Evolutionary conservation across 2,888 invertebrate genomes (phyloP), one percentile per base, ranked within the genome.

Genomic region (Boloria selene): DNA sequence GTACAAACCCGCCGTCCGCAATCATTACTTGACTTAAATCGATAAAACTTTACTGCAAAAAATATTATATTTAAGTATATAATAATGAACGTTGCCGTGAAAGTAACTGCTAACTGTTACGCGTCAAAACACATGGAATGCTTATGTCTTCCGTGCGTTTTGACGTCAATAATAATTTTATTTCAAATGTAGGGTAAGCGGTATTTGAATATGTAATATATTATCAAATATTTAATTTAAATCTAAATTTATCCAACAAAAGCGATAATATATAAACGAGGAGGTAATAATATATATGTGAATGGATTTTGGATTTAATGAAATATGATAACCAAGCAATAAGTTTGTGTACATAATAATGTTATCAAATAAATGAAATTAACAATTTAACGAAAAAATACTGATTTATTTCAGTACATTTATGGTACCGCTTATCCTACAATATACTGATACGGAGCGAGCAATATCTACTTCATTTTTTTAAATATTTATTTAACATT

Each of bases 1-100:
- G 74, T 74, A 78, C 87, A 86, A 87, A 88, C 89, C 88, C 87
- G 89, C 87, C 86, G 84, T 82, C 85, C 86, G 85, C 82, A 68
- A 74, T 69, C 70, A 49, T 63, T 44, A 53, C 60, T 53, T 61
- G 17, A 22, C 22, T 3, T 22, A 22, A 50, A 31, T 26, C 14
- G 53, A 47, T 58, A 49, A 51, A 47, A 50, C 52, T 47, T 31
- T 54, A 42, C 53, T 14, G n/a, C 26, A n/a, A n/a, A 42, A 53
- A 59, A 16, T 59, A 14, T 3, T 54, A 59, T 58, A 59, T 22
- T 38, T 55, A 38, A 38, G 31, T 38, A 56, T n/a, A 38, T 44
- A 64, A 17, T 44, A 38, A 50, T 58, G 17, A 16, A 52, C 52
- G 44, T 59, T 53, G 49, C 59, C 22, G 69, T 69, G 66, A 69